Evolutionary conservation across 2,113 vertebrate species (phyloP).

Genomic region (Thamnaconus septentrionalis): DNA sequence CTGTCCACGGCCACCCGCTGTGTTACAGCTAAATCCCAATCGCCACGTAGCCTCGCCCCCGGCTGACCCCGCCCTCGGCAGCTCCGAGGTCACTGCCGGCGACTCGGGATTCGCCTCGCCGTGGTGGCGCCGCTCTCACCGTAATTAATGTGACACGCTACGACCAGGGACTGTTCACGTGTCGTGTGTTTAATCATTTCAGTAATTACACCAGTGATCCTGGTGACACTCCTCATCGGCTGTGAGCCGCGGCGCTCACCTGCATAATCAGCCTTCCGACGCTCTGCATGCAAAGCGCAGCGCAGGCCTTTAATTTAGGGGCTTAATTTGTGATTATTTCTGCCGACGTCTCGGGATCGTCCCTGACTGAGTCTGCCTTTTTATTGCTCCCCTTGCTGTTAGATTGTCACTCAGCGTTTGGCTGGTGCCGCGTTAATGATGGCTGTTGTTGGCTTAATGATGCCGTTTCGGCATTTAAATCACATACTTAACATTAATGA

Average conservation of each 20-base stretch:
- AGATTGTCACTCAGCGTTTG: not conserved
- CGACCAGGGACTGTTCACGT: slow-evolving; percentile 40
- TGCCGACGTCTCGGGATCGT: not conserved
- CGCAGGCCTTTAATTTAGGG: no score
- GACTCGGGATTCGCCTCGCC: slow-evolving; percentile 53
- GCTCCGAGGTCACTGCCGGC: slow-evolving; percentile 43
- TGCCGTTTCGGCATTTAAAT: not conserved
- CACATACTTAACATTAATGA: slow-evolving; percentile 4
- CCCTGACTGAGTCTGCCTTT: slow-evolving; percentile 1
- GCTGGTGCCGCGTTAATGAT: not conserved
- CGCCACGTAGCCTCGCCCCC: slow-evolving; percentile 40
- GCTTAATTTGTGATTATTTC: slow-evolving; percentile 14
- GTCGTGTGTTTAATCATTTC: slow-evolving; percentile 21
- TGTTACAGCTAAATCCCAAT: not conserved
- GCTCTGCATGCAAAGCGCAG: not conserved
- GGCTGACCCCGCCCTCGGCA: slow-evolving; percentile 47
- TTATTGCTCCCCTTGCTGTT: slow-evolving; percentile 13
- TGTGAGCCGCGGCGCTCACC: slow-evolving; percentile 17
- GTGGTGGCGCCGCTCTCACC: slow-evolving; percentile 42
- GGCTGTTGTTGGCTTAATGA: slow-evolving; percentile 1
- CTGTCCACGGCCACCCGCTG: slow-evolving; percentile 13
- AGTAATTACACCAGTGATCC: slow-evolving; percentile 11
- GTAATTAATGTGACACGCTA: slow-evolving; percentile 42
- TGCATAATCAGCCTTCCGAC: not conserved
- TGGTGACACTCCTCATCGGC: slow-evolving; percentile 15